These are phyloP conservation scores for Xenopus borealis DNA, from an alignment of 2,113 vertebrate species.

Conservation along the genomic window DNA sequence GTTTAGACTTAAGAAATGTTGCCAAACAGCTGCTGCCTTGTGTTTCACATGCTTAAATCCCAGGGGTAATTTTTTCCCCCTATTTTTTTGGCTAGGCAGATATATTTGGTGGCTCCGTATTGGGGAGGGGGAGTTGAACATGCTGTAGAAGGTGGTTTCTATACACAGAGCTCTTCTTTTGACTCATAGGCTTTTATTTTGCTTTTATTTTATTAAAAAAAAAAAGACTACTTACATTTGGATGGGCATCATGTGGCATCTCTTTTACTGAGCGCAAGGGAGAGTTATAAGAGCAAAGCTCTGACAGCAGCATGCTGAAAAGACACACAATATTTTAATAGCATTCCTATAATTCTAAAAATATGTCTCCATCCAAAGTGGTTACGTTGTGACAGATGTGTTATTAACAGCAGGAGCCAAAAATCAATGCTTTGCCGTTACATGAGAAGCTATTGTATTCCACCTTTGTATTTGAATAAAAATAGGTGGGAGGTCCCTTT, in stretches of 20 bases:
- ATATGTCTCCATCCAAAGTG: not conserved
- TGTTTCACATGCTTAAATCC: conserved; percentile 59
- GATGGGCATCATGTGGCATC: not conserved
- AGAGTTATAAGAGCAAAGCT: not conserved
- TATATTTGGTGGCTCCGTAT: conserved; percentile 29
- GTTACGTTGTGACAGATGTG: not conserved
- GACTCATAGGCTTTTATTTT: not conserved
- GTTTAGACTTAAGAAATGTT: conserved; percentile 59
- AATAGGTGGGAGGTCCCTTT: not conserved
- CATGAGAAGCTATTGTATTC: not conserved
- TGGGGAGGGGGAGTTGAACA: not conserved
- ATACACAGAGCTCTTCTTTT: not conserved
- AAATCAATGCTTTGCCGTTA: not conserved
- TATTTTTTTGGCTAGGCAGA: conserved; percentile 11
- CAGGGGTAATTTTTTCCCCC: conserved; percentile 44
- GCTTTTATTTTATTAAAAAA: not conserved
- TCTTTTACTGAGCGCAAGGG: not conserved
- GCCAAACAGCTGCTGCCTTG: conserved; percentile 70
- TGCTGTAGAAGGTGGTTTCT: not conserved
- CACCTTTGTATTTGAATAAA: not conserved
- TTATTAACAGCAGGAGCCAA: not conserved
- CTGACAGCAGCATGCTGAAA: not conserved
- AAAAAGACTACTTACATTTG: not conserved
- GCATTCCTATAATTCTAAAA: too few relatives aligned
- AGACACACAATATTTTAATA: not conserved